Evolutionary conservation across 2,113 vertebrate species (phyloP).

Genomic region (Prietella phreatophila): DNA sequence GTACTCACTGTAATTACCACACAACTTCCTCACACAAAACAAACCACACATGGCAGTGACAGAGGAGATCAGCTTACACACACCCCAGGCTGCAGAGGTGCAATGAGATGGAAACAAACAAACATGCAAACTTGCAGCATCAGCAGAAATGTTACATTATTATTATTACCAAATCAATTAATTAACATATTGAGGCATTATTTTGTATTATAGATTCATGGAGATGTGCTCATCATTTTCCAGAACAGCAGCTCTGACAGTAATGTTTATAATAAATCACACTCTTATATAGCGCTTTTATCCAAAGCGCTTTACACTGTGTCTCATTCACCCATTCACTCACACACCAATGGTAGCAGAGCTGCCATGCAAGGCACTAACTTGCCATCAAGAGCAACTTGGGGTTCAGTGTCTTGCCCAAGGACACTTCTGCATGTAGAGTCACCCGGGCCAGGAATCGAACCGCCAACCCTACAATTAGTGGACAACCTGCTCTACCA

Average conservation of each 20-base stretch:
- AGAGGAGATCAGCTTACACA: constrained; percentile 20
- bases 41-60: background rate
- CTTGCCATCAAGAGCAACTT: too few species aligned
- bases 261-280: background rate
- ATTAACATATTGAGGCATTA: background rate
- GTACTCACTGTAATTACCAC: constrained; percentile 23
- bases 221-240: background rate
- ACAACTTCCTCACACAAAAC: constrained; percentile 12
- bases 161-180: background rate
- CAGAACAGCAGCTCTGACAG: background rate
- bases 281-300: too few species aligned
- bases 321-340: too few species aligned
- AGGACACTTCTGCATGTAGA: too few species aligned
- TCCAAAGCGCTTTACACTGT: too few species aligned
- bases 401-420: too few species aligned
- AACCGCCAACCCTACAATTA: too few species aligned
- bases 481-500: too few species aligned
- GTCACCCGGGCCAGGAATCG: too few species aligned
- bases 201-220: background rate
- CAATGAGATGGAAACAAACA: background rate
- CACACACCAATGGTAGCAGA: too few species aligned
- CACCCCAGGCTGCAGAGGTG: background rate
- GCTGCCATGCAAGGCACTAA: too few species aligned
- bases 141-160: background rate
- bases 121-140: background rate